Evolutionary conservation across 2,113 vertebrate genomes (phyloP), one percentile per base, ranked within the genome.

Genomic region (Phaethon lepturus): DNA sequence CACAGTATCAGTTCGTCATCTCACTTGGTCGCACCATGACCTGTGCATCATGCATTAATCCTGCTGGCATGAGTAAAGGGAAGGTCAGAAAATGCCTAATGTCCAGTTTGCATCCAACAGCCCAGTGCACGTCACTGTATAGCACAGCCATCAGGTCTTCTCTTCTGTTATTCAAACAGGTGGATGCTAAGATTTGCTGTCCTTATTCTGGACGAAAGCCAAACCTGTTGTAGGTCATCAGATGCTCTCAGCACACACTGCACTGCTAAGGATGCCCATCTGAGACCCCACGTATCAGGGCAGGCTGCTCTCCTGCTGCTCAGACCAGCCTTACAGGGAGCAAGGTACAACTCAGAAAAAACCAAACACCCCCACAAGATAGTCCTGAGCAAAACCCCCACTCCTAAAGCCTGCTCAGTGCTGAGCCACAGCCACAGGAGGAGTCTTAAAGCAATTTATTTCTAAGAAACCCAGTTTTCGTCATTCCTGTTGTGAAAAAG

Each of bases 11-110:
- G 55, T 31, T 82, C 31, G 49, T 73, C 72, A 9, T 81, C 55
- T 25, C 28, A 52, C 6, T 10, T 62, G 55, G 31, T 50, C 71
- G 42, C 20, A 15, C 72, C 47, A 60, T 24, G 8, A 69, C 67
- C n/a, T 47, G 11, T 9, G 18, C 9, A 3, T 42, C 59, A 20
- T 2, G 2, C 2, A 2, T 44, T 64, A n/a, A 49, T 15, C 49
- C 72, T 17, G 9, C 28, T 74, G 44, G 29, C 15, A 17, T 5
- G 2, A 78, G 17, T 33, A 64, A 80, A 78, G 18, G 78, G 24
- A 95, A 62, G 22, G 58, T n/a, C 33, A 89, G 60, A 58, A 93
- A 78, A 47, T 17, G 15, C 14, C 45, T 58, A 25, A 25, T n/a
- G 28, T 28, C 35, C 55, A 45, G 35, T 79, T 73, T 33, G 50